Evolutionary conservation across 1,140 invertebrate species (phyloP), one percentile per base, ranked within the genome.

Genomic region (Trachelipus rathkii): DNA sequence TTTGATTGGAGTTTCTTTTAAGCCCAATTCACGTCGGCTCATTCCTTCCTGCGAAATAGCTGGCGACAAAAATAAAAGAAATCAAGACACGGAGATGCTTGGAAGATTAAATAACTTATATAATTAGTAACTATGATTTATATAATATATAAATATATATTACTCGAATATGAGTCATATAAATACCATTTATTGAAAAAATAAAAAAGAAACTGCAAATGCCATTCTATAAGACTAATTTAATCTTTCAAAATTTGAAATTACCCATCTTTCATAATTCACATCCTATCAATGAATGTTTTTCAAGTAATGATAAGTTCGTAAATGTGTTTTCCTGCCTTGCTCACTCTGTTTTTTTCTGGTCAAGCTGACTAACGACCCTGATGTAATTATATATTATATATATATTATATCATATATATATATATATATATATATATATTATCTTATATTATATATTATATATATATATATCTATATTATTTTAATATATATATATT

Each of bases 251-350:
- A 33, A 33, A 33, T 33, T 33, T 1, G 19, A 60, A 4, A 76
- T 74, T 45, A 81, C 76, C 71, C n/a, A n/a, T 78, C 79, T 53
- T 79, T 75, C 94, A 97, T 97, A 3, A 97, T 91, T 76, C 93
- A 87, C 0, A 94, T 95, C 79, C 95, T 88, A 84, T n/a, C 95
- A 97, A 84, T 97, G 95, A n/a, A 86, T 97, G 94, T 85, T 96
- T 96, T 84, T 98, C 96, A n/a, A 6, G 95, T 98, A 81, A 96
- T 88, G 77, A 98, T 95, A 81, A 98, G 91, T 85, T 98, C 96
- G 87, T 95, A 93, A 77, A 97, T 96, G 84, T 95, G 94, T n/a
- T n/a, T 84, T 98, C 96, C 85, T 98, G 96, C n/a, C 69, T 95
- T 88, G 84, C 97, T 96, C 3, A 95, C 90, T n/a, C 85, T 96